These are phyloP conservation scores for Tragelaphus strepsiceros DNA, from an alignment of 2,113 vertebrate genomes.

Conservation along the genomic window DNA sequence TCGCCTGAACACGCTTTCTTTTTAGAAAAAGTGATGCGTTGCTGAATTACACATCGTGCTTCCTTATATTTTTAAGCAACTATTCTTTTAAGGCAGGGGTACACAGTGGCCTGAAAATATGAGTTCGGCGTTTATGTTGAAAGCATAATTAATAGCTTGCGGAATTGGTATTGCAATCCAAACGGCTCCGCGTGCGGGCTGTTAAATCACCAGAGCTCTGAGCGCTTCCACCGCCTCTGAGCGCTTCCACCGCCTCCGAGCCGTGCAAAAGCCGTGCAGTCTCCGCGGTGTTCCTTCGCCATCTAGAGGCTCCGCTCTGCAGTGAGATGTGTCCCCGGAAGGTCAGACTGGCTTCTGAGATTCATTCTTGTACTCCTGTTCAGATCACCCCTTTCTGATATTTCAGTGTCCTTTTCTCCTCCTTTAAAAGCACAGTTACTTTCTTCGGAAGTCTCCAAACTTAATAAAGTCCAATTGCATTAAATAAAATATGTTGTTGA, in stretches of 20 bases:
- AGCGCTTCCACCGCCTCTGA: rapidly evolving
- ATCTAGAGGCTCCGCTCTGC: slow-evolving; percentile 10
- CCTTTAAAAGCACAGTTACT: neutral
- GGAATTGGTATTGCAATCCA: neutral
- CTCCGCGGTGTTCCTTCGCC: neutral
- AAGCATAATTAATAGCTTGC: neutral
- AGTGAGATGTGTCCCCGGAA: neutral
- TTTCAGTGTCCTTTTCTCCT: neutral
- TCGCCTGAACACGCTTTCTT: neutral
- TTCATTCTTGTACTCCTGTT: too few relatives aligned
- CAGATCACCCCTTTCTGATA: neutral
- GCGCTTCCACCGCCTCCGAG: rapidly evolving
- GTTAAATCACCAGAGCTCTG: rapidly evolving
- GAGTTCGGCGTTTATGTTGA: neutral
- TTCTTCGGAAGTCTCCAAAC: neutral
- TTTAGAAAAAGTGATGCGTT: neutral
- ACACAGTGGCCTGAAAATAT: neutral
- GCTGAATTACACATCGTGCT: neutral
- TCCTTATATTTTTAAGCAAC: neutral
- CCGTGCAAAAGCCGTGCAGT: rapidly evolving
- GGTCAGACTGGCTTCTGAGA: neutral
- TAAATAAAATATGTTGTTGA: slow-evolving; percentile 14
- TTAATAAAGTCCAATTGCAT: neutral
- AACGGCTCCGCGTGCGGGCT: rapidly evolving
- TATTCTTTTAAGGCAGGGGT: neutral